Percentiles rank a stretch among this genome's conserved stretches.
phyloP scores from a whole-genome alignment of 2,113 vertebrate genomes.

The Leucoraja erinaceus region DNA sequence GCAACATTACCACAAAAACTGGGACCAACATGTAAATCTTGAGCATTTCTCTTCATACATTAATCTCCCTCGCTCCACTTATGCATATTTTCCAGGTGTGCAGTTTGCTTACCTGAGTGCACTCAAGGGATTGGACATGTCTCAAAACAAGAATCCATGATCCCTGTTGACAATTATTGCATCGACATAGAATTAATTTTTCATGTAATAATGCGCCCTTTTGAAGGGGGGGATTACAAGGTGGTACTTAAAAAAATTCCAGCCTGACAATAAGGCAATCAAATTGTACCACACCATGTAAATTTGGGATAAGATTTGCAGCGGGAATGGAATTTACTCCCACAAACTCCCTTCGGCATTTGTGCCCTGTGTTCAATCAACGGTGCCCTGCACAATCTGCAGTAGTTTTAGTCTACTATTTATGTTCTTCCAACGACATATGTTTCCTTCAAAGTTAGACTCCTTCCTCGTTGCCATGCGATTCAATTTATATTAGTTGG shows the following conservation, averaged over 20 bases:
- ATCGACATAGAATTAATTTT: slow-evolving; percentile 8
- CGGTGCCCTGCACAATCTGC: slow-evolving; percentile 16
- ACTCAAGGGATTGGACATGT: background rate
- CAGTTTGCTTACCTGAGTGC: background rate
- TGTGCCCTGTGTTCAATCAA: background rate
- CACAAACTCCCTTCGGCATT: background rate
- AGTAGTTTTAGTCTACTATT: background rate
- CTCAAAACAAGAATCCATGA: slow-evolving; percentile 5
- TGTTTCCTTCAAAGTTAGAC: background rate
- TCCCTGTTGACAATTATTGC: background rate
- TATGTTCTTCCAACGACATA: background rate
- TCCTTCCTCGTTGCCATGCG: background rate
- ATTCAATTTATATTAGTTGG: background rate
- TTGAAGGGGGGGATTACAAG: background rate
- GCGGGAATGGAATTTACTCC: background rate
- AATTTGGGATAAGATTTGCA: background rate
- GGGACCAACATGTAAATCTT: background rate
- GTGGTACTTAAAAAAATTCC: background rate
- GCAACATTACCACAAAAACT: slow-evolving; percentile 25
- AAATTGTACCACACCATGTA: slow-evolving; percentile 1
- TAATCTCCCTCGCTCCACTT: background rate
- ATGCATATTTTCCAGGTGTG: background rate
- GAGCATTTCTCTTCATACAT: background rate
- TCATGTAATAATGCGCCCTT: background rate
- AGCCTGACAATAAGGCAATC: background rate